A percentile compares a stretch with the other conserved stretches of the same genome.
phyloP scores from a whole-genome alignment of 1,140 invertebrate species.

The Acyrthosiphon pisum region DNA sequence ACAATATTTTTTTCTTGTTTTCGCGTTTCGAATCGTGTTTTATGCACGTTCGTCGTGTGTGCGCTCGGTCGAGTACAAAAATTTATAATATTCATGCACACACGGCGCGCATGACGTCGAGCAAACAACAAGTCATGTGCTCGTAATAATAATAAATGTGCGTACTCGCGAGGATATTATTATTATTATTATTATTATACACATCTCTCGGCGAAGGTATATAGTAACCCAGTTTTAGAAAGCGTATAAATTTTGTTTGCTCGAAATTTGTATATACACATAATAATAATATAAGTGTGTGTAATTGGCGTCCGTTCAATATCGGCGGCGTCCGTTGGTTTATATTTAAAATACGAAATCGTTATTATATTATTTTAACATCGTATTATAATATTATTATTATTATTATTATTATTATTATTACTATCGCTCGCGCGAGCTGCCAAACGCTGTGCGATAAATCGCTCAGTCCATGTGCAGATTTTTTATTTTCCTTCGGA shows the following conservation, averaged over 20 bases:
- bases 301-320: slow-evolving; percentile 1
- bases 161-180: neutral
- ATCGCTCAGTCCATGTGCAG: neutral
- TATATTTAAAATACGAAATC: neutral
- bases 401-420: neutral
- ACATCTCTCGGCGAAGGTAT: neutral
- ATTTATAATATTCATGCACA: neutral
- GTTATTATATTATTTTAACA: neutral
- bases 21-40: slow-evolving; percentile 11
- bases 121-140: neutral
- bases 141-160: neutral
- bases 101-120: neutral
- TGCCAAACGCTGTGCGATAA: neutral
- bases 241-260: neutral
- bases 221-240: neutral
- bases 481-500: neutral
- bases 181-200: neutral
- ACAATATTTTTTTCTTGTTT: neutral
- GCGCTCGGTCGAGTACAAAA: neutral
- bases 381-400: neutral
- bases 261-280: neutral
- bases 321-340: neutral
- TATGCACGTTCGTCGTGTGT: neutral
- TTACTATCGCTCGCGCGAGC: no score
- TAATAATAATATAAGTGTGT: neutral